phyloP scores from a whole-genome alignment of 2,888 invertebrate genomes.

The Tridacna crocea region DNA sequence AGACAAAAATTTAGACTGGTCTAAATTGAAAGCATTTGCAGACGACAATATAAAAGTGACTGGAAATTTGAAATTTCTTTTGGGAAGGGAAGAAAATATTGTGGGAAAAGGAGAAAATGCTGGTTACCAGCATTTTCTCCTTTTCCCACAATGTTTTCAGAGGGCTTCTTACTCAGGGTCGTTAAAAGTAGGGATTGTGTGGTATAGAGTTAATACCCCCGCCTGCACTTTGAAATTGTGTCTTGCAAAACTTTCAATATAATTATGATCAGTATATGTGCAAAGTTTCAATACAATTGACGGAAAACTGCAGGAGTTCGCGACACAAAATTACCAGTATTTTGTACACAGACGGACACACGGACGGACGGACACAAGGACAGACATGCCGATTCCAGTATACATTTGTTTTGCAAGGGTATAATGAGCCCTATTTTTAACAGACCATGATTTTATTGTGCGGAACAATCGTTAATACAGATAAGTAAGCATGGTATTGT shows the following conservation, averaged over 20 bases:
- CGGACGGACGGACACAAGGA: no score
- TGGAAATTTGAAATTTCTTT: not conserved
- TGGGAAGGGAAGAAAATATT: not conserved
- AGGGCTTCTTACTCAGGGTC: not conserved
- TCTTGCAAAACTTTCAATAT: no score
- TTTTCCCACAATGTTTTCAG: constrained; percentile 7
- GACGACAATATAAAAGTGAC: not conserved
- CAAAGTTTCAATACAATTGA: no score
- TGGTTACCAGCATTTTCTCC: not conserved
- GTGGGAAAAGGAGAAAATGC: constrained; percentile 3
- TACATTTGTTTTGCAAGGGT: not conserved
- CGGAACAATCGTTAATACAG: not conserved
- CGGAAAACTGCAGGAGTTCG: no score
- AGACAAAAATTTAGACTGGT: no score
- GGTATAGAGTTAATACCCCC: no score
- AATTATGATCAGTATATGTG: no score
- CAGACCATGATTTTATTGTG: not conserved
- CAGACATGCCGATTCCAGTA: no score
- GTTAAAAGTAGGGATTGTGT: no score
- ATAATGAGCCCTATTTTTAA: not conserved
- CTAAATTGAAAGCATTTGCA: not conserved
- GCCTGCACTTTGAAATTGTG: no score
- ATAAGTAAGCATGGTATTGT: not conserved
- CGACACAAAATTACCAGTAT: no score
- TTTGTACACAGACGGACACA: no score